Conservation (phyloP, 2,797 vertebrate species). For the Urosaurus nigricauda region DNA sequence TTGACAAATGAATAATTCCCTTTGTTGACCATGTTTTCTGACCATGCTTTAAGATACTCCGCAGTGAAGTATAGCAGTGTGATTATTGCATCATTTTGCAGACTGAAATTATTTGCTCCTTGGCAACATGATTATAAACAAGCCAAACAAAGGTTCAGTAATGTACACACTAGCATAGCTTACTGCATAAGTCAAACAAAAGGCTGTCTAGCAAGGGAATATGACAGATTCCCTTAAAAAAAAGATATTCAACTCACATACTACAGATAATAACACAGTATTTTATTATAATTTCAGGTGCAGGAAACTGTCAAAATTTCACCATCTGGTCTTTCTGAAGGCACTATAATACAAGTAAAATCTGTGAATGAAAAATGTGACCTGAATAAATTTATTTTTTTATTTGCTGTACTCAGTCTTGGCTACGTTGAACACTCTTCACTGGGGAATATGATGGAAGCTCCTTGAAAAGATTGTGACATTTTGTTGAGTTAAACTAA, state of each 20-base stretch:
- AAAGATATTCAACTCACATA: conserved; percentile 49
- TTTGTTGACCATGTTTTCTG: conserved; percentile 17
- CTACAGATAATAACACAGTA: conserved; percentile 61
- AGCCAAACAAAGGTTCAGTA: conserved; percentile 52
- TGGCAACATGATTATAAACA: conserved; percentile 1
- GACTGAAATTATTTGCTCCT: conserved; percentile 54
- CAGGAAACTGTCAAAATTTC: conserved; percentile 62
- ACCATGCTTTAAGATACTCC: conserved; percentile 20
- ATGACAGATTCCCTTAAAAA: conserved; percentile 38
- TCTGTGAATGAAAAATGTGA: conserved; percentile 67
- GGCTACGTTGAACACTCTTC: conserved; percentile 49
- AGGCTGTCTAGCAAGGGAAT: conserved; percentile 41
- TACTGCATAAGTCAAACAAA: conserved; percentile 46
- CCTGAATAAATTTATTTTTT: conserved; percentile 36
- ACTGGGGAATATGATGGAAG: conserved; percentile 27
- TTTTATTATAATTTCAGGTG: conserved; percentile 69
- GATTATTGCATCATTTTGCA: conserved; percentile 46
- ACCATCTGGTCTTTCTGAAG: conserved; percentile 66
- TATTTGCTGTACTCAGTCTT: conserved; percentile 47
- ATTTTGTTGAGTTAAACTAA: conserved; percentile 34
- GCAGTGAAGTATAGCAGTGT: background rate
- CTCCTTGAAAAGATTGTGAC: conserved; percentile 53
- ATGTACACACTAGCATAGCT: conserved; percentile 39
- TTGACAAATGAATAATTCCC: conserved; percentile 7
- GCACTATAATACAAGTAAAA: conserved; percentile 59